Conservation (phyloP, 2,113 vertebrate genomes). For the Gobio gobio region DNA sequence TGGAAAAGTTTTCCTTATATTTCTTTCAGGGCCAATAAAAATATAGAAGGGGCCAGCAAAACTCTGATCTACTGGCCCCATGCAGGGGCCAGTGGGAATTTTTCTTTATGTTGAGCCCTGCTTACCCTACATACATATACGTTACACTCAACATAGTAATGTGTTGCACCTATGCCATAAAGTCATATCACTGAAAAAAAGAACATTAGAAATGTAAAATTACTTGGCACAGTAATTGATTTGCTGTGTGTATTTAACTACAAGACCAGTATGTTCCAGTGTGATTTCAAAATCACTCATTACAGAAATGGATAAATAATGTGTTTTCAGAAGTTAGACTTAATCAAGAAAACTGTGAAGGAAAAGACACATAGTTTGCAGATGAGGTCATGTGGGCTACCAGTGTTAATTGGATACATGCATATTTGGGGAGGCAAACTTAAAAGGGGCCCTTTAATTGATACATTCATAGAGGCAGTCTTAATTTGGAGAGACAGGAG, state of each 20-base stretch:
- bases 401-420: slow-evolving; percentile 65
- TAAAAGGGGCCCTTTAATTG: slow-evolving; percentile 67
- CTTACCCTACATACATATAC: too few species aligned
- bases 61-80: too few species aligned
- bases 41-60: too few species aligned
- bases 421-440: slow-evolving; percentile 65
- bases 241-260: background rate
- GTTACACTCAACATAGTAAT: too few species aligned
- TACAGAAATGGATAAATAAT: background rate
- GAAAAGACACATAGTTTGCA: slow-evolving; percentile 55
- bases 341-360: slow-evolving; percentile 9
- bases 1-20: too few species aligned
- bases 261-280: background rate
- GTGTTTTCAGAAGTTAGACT: background rate
- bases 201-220: too few species aligned
- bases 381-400: slow-evolving; percentile 61
- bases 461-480: slow-evolving; percentile 71
- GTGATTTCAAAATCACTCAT: background rate
- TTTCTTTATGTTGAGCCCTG: too few species aligned
- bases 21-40: too few species aligned
- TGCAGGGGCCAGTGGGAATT: too few species aligned
- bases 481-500: slow-evolving; percentile 72
- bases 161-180: too few species aligned
- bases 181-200: too few species aligned
- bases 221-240: too few species aligned